phyloP scores from a whole-genome alignment of 2,888 invertebrate species.

The Stegophylla sp. region DNA sequence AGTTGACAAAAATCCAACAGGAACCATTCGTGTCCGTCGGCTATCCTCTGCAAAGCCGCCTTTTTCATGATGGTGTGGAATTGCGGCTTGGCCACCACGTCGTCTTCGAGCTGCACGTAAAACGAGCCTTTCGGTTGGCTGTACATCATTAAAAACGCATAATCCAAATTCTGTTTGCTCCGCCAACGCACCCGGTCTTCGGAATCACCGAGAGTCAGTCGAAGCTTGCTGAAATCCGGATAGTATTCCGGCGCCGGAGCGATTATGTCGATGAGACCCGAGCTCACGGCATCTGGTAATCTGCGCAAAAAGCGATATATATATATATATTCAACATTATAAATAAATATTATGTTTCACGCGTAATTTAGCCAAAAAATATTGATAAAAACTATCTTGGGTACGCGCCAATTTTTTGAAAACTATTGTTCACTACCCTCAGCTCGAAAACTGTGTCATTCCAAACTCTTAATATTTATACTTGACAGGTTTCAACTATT shows the following conservation, averaged over 20 bases:
- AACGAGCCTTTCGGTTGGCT: constrained; percentile 85
- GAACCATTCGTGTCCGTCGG: constrained; percentile 82
- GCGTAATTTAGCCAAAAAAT: no score
- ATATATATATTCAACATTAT: no score
- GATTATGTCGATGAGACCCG: constrained; percentile 86
- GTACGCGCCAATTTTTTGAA: no score
- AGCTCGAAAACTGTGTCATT: no score
- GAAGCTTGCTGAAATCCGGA: constrained; percentile 80
- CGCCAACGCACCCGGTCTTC: constrained; percentile 86
- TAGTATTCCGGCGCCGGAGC: constrained; percentile 86
- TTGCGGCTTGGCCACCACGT: constrained; percentile 84
- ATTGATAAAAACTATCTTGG: no score
- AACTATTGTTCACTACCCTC: no score
- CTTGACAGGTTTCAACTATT: no score
- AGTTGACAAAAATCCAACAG: constrained; percentile 91
- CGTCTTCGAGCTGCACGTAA: constrained; percentile 93
- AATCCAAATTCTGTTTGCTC: constrained; percentile 94
- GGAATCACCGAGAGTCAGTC: constrained; percentile 84
- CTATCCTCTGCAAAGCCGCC: constrained; percentile 79
- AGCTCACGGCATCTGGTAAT: constrained; percentile 76
- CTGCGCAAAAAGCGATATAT: no score
- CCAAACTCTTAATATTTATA: no score
- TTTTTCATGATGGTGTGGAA: constrained; percentile 86
- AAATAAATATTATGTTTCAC: neutral
- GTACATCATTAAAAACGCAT: constrained; percentile 92